phyloP scores from a whole-genome alignment of 2,888 invertebrate genomes.

The Andrena chrysosceles region DNA sequence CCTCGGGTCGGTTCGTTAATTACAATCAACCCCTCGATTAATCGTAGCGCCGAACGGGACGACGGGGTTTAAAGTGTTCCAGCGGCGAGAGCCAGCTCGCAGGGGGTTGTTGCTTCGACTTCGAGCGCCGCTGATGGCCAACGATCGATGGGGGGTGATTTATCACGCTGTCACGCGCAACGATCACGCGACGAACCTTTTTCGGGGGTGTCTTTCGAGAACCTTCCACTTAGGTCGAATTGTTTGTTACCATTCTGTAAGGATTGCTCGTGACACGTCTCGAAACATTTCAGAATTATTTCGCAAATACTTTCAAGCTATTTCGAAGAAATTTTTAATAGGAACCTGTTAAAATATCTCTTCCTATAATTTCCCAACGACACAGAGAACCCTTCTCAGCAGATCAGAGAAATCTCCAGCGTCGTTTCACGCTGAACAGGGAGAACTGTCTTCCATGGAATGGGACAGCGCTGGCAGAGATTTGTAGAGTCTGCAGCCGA shows the following conservation, averaged over 20 bases:
- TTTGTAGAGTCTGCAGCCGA: neutral
- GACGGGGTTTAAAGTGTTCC: constrained; percentile 32
- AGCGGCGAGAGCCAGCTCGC: neutral
- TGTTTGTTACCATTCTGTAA: constrained; percentile 1
- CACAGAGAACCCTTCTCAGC: no score
- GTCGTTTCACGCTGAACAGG: neutral
- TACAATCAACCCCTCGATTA: constrained; percentile 74
- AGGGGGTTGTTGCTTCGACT: constrained; percentile 5
- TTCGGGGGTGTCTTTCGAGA: neutral
- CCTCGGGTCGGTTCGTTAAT: constrained; percentile 71
- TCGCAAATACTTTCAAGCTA: neutral
- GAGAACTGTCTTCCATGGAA: neutral
- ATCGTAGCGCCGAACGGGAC: constrained; percentile 49
- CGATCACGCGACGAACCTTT: constrained; percentile 15
- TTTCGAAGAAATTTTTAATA: no score
- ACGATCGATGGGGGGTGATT: constrained; percentile 29
- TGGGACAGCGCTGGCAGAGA: neutral
- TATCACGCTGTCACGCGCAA: constrained; percentile 28
- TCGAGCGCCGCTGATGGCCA: neutral
- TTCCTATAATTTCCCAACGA: no score
- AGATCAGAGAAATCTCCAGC: no score
- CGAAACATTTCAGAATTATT: neutral
- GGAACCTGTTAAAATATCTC: no score
- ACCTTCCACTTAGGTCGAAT: constrained; percentile 2
- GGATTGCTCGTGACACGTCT: neutral